Evolutionary conservation across 2,888 invertebrate species (phyloP).

Genomic region (Pollenia amentaria): DNA sequence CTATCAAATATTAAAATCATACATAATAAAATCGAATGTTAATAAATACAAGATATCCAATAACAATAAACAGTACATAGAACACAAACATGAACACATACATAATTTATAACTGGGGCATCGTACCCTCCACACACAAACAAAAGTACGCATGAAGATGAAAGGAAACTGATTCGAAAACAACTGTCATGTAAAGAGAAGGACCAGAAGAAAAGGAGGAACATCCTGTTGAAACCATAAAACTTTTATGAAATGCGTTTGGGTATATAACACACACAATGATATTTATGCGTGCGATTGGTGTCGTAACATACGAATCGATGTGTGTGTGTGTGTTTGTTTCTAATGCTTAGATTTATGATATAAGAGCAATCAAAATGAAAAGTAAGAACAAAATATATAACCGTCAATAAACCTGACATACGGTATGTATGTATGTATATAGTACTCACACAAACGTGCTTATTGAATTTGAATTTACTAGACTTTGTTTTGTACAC

Average conservation of each 20-base stretch:
- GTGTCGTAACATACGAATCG: conserved; percentile 35
- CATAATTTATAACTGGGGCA: conserved; percentile 50
- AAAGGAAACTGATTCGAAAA: conserved; percentile 24
- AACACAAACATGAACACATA: not conserved
- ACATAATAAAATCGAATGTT: conserved; percentile 10
- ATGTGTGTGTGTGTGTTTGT: not conserved
- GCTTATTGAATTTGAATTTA: not conserved
- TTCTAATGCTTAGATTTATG: conserved; percentile 57
- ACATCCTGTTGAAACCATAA: conserved; percentile 62
- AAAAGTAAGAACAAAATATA: conserved; percentile 56
- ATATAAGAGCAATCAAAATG: conserved; percentile 10
- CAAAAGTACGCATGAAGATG: not conserved
- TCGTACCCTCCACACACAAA: conserved; percentile 12
- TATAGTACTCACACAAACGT: not conserved
- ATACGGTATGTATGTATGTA: too few relatives aligned
- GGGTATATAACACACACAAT: not conserved
- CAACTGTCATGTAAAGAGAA: conserved; percentile 40
- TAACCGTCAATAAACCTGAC: conserved; percentile 59
- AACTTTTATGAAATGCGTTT: conserved; percentile 35
- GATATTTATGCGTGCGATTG: conserved; percentile 45
- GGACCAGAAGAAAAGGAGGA: conserved; percentile 8
- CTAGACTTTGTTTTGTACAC: conserved; percentile 9
- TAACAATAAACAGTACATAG: not conserved
- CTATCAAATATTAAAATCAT: not conserved
- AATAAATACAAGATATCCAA: conserved; percentile 10